phyloP scores from a whole-genome alignment of 2,888 invertebrate genomes.

The Microplitis manilae region DNA sequence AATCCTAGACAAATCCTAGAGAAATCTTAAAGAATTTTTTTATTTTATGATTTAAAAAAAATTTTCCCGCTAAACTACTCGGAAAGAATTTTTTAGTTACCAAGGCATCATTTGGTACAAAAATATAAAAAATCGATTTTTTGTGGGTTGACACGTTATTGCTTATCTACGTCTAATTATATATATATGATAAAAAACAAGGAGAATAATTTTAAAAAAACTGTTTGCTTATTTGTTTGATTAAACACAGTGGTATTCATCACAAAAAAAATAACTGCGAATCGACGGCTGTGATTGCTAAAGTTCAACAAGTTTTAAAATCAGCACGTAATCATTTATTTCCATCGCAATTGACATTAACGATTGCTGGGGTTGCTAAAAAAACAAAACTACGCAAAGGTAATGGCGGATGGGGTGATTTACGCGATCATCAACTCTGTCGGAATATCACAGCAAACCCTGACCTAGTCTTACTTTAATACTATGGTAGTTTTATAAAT shows the following conservation, averaged over 20 bases:
- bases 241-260: conserved; percentile 87
- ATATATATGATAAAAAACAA: neutral
- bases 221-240: conserved; percentile 49
- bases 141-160: too few relatives aligned
- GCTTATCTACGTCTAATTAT: neutral
- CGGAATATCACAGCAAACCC: conserved; percentile 66
- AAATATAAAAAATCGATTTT: too few relatives aligned
- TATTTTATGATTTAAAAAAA: too few relatives aligned
- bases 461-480: conserved; percentile 61
- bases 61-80: too few relatives aligned
- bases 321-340: conserved; percentile 81
- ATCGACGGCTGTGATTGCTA: conserved; percentile 86
- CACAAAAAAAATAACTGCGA: conserved; percentile 95
- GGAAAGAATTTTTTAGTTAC: too few relatives aligned
- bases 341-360: conserved; percentile 79
- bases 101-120: too few relatives aligned
- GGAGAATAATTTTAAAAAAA: neutral
- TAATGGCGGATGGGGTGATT: conserved; percentile 98
- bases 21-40: too few relatives aligned
- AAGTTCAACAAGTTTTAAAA: conserved; percentile 85
- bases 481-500: conserved; percentile 3
- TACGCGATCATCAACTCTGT: conserved; percentile 80
- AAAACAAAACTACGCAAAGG: conserved; percentile 87
- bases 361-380: conserved; percentile 79
- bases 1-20: too few relatives aligned